A percentile compares a stretch with the other conserved stretches of the same genome.
These are phyloP conservation scores for Cyclopterus lumpus DNA, from an alignment of 2,797 vertebrate species.

Conservation along the genomic window DNA sequence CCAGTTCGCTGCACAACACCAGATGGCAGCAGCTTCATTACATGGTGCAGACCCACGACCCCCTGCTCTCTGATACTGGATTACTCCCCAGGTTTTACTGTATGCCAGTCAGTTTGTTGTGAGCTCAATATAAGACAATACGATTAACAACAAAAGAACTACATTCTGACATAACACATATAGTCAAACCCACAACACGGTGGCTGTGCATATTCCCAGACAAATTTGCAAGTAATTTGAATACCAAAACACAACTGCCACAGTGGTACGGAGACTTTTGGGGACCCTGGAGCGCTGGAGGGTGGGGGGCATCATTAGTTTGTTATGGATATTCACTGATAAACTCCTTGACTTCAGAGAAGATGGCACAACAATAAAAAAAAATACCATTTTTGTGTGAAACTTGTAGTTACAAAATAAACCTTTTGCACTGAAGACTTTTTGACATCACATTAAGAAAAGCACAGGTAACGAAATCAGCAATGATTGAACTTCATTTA, in stretches of 20 bases:
- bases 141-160: neutral
- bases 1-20: neutral
- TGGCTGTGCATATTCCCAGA: neutral
- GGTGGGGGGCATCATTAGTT: neutral
- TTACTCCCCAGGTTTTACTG: neutral
- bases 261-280: neutral
- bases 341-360: neutral
- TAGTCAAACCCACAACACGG: too few species aligned
- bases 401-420: neutral
- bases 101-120: neutral
- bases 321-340: neutral
- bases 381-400: neutral
- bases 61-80: too few species aligned
- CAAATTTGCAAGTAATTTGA: neutral
- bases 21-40: neutral
- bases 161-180: neutral
- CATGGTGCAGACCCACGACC: neutral
- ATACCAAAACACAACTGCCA: neutral
- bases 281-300: too few species aligned
- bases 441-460: neutral
- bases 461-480: neutral
- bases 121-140: neutral
- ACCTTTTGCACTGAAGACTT: neutral
- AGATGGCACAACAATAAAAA: neutral
- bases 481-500: neutral